A percentile compares a stretch with the other conserved stretches of the same genome.
Evolutionary conservation across 1,140 invertebrate genomes (phyloP).

Genomic region (Ridgeia piscesae): DNA sequence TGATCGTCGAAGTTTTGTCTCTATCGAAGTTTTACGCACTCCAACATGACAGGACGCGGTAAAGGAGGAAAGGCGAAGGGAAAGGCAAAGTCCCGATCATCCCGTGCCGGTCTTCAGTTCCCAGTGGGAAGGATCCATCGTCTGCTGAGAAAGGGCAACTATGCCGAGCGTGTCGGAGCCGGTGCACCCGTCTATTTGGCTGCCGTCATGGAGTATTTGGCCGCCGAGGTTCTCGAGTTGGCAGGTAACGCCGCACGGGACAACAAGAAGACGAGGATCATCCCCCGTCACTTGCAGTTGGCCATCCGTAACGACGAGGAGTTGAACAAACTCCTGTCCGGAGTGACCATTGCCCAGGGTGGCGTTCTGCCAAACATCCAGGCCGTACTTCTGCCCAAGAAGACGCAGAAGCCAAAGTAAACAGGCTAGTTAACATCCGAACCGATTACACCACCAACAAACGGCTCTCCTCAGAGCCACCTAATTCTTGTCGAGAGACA

Average conservation of each 20-base stretch:
- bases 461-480: background rate
- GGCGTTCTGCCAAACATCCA: conserved; percentile 32
- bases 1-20: too few species aligned
- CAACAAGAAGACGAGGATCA: conserved; percentile 62
- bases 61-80: too few species aligned
- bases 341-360: background rate
- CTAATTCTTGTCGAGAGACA: too few species aligned
- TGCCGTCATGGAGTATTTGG: conserved; percentile 51
- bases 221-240: conserved; percentile 51
- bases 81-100: too few species aligned
- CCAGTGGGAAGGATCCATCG: conserved; percentile 60
- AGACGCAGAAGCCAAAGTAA: conserved; percentile 16
- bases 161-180: conserved; percentile 39
- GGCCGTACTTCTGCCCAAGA: conserved; percentile 56
- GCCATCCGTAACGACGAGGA: conserved; percentile 72
- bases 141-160: conserved; percentile 51
- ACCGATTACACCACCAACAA: background rate
- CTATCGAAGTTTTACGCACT: too few species aligned
- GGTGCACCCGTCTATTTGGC: conserved; percentile 54
- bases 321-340: conserved; percentile 56
- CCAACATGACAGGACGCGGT: too few species aligned
- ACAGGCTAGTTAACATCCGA: background rate
- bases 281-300: conserved; percentile 56
- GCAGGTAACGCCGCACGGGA: conserved; percentile 60
- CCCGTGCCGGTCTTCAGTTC: conserved; percentile 60